Base-by-base conservation (phyloP, 2,888 invertebrate genomes). In the Ptilodon capucinus region DNA sequence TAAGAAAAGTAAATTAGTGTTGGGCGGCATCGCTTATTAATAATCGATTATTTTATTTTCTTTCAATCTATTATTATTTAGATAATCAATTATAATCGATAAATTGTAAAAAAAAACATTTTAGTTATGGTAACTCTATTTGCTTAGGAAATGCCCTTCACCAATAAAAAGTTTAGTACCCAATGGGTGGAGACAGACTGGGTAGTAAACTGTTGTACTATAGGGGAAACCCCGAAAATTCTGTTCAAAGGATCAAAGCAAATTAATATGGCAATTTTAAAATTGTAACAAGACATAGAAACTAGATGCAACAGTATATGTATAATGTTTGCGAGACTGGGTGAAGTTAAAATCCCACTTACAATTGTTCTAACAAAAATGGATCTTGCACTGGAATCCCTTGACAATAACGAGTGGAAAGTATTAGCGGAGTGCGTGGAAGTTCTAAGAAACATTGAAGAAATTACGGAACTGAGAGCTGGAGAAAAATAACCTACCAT, bases 211-310 rank as follows among this genome's bases (percentile, higher is more conserved):
- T n/a, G n/a, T n/a, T n/a, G n/a, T n/a, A n/a, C n/a, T n/a, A n/a
- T n/a, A n/a, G n/a, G n/a, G n/a, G n/a, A n/a, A n/a, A n/a, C n/a
- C n/a, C n/a, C n/a, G n/a, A n/a, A 23, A 8, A 23, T 23, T 23
- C 23, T 23, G 23, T 23, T 8, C 8, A 8, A 4, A 23, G 8
- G 8, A 39, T 44, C 46, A 52, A 48, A 46, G 35, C 43, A 49
- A 49, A 46, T 53, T 44, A 49, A 54, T 45, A 46, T 50, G 40
- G 45, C 45, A 44, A 43, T 48, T 39, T 48, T 44, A 34, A 50
- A 54, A 50, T 50, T 50, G 39, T 48, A 50, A 41, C 54, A 54
- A 50, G 44, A 54, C 39, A 47, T 50, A 40, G 47, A 53, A 48
- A 44, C 48, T 44, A 44, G 47, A 9, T 41, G 39, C 19, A 45